Evolutionary conservation across 2,113 vertebrate genomes (phyloP).

Genomic region (Hyperopisus bebe): DNA sequence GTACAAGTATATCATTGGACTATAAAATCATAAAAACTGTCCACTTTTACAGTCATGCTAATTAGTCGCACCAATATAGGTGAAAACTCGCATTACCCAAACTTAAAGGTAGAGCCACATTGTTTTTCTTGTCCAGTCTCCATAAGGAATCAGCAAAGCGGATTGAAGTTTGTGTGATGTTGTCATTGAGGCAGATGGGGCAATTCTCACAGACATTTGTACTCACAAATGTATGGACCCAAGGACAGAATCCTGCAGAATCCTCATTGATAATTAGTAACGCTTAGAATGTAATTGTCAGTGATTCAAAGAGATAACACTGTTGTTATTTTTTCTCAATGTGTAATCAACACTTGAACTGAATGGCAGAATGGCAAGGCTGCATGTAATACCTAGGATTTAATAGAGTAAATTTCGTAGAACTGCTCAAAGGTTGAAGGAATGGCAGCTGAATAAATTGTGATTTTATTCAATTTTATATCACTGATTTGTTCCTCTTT

Average conservation of each 20-base stretch:
- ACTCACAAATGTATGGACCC: not conserved
- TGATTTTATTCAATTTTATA: not conserved
- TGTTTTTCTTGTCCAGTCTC: too few relatives aligned
- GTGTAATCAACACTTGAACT: not conserved
- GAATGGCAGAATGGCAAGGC: not conserved
- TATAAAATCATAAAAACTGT: not conserved
- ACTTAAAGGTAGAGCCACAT: too few relatives aligned
- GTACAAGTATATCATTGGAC: not conserved
- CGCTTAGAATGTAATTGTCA: too few relatives aligned
- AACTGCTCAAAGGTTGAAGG: not conserved
- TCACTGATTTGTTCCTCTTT: not conserved
- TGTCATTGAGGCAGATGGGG: not conserved
- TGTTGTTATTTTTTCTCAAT: not conserved
- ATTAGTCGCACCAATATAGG: not conserved
- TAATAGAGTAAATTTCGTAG: not conserved
- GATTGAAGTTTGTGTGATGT: not conserved
- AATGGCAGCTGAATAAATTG: not conserved
- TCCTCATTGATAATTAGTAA: not conserved
- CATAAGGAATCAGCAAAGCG: not conserved
- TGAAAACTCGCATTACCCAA: too few relatives aligned
- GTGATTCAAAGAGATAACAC: not conserved
- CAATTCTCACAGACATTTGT: not conserved
- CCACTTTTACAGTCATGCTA: not conserved
- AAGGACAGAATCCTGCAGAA: not conserved
- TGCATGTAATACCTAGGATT: not conserved